Base-by-base conservation (phyloP, 53 echinoderm and acorn worm genomes). In the Crossaster papposus region DNA sequence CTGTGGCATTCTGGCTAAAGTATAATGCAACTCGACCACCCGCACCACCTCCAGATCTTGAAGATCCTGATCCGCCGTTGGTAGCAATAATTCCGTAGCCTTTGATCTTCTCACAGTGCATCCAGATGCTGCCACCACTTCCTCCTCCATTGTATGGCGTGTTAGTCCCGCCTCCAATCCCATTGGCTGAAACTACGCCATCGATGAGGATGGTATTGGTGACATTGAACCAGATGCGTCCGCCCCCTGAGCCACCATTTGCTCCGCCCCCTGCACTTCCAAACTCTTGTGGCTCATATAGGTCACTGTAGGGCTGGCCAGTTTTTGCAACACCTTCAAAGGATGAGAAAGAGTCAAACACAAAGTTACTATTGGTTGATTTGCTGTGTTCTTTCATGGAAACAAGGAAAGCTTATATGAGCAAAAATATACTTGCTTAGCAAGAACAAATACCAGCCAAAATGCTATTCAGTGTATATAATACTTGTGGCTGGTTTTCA, bases 71-170 rank as follows among this genome's bases (percentile, higher is more conserved):
- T 34, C 96, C 96, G 30, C 96, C 96, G 83, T 96, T 96, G 58
- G 93, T 77, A n/a, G 90, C 77, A 14, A 96, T 96, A 0, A 90
- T 79, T 44, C 96, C 96, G 62, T 96, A 96, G 14, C 96, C 96
- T 87, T 93, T 96, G 70, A 96, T 96, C 36, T 75, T 87, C 33
- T 92, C 83, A 58, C 93, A 93, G 81, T 96, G 94, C 96, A 96
- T 96, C 96, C 96, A 96, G n/a, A 96, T 96, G 55, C 96, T 96
- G 33, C 96, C 96, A 33, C 94, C 96, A 78, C 96, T 96, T 1
- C 96, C 96, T 50, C 96, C 96, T 11, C 87, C 93, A 86, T 84
- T 90, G 68, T 14, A 24, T 8, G 86, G 79, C 31, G 90, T 84
- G 64, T 65, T 52, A 11, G 14, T 51, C 23, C 64, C 92, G 20